Evolutionary conservation across 2,888 invertebrate species (phyloP).

Genomic region (Caenorhabditis sulstoni): DNA sequence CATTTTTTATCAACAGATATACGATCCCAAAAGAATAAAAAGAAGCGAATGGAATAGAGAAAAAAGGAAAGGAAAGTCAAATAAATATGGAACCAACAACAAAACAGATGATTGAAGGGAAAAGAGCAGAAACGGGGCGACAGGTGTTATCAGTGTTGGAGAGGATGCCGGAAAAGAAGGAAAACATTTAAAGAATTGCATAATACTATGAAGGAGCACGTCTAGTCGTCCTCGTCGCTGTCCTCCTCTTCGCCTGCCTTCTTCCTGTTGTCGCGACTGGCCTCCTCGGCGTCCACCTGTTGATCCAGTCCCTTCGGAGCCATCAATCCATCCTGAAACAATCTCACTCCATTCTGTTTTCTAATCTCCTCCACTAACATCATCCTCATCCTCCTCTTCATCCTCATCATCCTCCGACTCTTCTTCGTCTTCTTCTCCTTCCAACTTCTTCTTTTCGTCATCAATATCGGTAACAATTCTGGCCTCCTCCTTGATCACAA

Average conservation of each 20-base stretch:
- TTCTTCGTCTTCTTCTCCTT: conserved; percentile 70
- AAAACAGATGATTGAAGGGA: conserved; percentile 1
- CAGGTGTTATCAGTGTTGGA: conserved; percentile 9
- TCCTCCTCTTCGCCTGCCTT: conserved; percentile 47
- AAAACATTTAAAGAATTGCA: conserved; percentile 19
- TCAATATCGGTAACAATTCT: conserved; percentile 98
- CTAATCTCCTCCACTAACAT: conserved; percentile 20
- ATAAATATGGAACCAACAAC: conserved; percentile 31
- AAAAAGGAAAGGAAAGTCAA: conserved; percentile 1
- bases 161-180: neutral
- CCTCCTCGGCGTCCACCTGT: conserved; percentile 75
- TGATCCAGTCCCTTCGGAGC: conserved; percentile 79
- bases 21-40: conserved; percentile 11
- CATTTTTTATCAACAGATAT: conserved; percentile 12
- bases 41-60: conserved; percentile 15
- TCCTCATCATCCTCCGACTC: conserved; percentile 76
- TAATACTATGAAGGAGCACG: conserved; percentile 23
- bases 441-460: conserved; percentile 87
- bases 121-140: neutral
- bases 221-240: conserved; percentile 38
- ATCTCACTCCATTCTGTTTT: neutral
- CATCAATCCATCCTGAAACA: conserved; percentile 72
- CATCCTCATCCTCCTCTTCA: conserved; percentile 70
- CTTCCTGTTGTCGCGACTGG: conserved; percentile 60
- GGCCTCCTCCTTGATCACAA: conserved; percentile 95